A percentile compares a stretch with the other conserved stretches of the same genome.
Conservation (phyloP, 2,113 vertebrate species). For the Hippocampus zosterae region DNA sequence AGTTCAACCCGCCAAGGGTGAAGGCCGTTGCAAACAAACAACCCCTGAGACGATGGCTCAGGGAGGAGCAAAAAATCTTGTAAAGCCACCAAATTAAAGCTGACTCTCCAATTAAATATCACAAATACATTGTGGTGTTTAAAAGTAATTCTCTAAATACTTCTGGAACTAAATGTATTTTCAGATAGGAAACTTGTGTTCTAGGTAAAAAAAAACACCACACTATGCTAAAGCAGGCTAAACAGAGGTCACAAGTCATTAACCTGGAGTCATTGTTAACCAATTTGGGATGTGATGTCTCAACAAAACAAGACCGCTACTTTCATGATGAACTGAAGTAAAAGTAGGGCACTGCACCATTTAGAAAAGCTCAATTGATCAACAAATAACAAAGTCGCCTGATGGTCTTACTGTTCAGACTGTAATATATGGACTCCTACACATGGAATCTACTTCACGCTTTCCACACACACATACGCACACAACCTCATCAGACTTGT, state of each 20-base stretch:
- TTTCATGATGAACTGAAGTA: neutral
- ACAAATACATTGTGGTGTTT: neutral
- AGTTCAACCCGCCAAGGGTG: too few relatives aligned
- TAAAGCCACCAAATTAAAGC: neutral
- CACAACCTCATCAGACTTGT: constrained; percentile 13
- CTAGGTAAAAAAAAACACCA: neutral
- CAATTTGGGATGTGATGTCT: neutral
- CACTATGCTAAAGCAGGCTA: neutral
- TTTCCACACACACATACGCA: neutral
- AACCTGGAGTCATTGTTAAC: neutral
- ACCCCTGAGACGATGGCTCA: too few relatives aligned
- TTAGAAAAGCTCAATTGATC: neutral
- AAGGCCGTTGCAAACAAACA: too few relatives aligned
- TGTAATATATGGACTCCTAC: too few relatives aligned
- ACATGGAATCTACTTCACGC: neutral
- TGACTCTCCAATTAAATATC: neutral
- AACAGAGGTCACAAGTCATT: neutral
- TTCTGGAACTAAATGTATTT: neutral
- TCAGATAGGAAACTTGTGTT: too few relatives aligned
- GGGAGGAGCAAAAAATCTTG: too few relatives aligned
- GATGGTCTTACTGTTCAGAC: too few relatives aligned
- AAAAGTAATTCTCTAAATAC: neutral
- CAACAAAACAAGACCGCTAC: neutral
- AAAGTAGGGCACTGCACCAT: neutral
- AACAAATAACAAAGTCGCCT: neutral